Evolutionary conservation across 2,113 vertebrate genomes (phyloP), one percentile per base, ranked within the genome.

Genomic region (Cervus canadensis): DNA sequence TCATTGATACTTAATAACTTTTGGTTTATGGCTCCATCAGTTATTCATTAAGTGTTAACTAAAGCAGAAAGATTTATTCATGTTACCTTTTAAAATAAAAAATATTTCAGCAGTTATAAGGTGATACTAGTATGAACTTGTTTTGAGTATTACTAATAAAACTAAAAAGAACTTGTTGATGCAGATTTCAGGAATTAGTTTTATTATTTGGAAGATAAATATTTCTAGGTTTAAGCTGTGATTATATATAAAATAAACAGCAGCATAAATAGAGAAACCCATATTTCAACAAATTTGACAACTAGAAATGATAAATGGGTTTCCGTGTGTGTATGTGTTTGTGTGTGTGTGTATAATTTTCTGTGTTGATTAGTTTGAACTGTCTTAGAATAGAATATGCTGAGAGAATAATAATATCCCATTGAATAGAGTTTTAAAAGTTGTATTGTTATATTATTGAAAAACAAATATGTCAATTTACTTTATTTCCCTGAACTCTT

Each of bases 361-460:
- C 45, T 96, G 9, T 94, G 91, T 98, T 98, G 98, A 98, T 98
- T 97, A 96, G 96, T 97, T 93, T 87, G 62, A 96, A 95, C 89
- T 96, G 86, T 91, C 90, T 15, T 95, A 90, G 76, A 98, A 92
- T 97, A 91, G 79, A 98, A 91, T 97, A 91, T 97, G 96, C 96
- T 84, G 85, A 89, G 83, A 98, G 57, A 0, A 0, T 97, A 95
- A 97, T 93, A 30, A 82, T 98, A 93, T 98, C 71, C 93, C 96
- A 84, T 96, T 98, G 94, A 98, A 97, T 86, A 45, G 59, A 96
- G 87, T 97, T 98, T 98, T 95, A 36, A 7, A 95, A 67, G 64
- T 95, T 97, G 98, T 97, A 33, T 82, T 93, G 64, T 85, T 50
- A 59, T 48, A 15, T 88, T 97, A 96, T 45, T 64, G 23, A 95